Percentiles rank a stretch among this genome's conserved stretches.
phyloP scores from a whole-genome alignment of 2,888 invertebrate species.

The Oegoconia quadripuncta region DNA sequence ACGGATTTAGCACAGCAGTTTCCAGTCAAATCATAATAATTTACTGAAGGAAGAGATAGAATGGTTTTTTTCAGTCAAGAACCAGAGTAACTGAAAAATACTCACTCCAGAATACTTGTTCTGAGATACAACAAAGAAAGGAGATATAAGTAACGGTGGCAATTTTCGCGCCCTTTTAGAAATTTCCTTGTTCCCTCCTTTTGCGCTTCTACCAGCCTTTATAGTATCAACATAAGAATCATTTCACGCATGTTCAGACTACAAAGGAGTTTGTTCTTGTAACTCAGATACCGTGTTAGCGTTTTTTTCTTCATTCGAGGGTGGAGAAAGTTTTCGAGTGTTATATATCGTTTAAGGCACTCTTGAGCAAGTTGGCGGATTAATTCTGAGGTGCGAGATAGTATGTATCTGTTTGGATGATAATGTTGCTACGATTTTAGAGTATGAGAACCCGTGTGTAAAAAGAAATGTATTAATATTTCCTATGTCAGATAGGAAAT shows the following conservation, averaged over 20 bases:
- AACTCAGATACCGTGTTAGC: constrained; percentile 46
- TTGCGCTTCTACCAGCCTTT: constrained; percentile 24
- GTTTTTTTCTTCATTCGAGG: constrained; percentile 36
- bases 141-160: constrained; percentile 60
- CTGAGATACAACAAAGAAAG: constrained; percentile 44
- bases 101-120: no score
- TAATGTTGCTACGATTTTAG: no score
- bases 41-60: no score
- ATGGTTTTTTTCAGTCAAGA: no score
- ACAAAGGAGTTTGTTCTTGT: constrained; percentile 28
- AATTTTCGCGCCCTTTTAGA: constrained; percentile 57
- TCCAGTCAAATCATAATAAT: no score
- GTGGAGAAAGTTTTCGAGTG: constrained; percentile 42
- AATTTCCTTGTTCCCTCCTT: constrained; percentile 37
- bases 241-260: constrained; percentile 13
- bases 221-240: constrained; percentile 24
- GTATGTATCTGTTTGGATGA: background rate
- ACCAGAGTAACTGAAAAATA: no score
- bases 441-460: no score
- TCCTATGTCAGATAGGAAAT: no score
- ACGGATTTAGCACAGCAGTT: no score
- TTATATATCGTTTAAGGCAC: constrained; percentile 38
- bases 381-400: constrained; percentile 3
- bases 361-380: constrained; percentile 6
- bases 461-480: no score